Percentiles rank a stretch among this genome's conserved stretches.
phyloP scores from a whole-genome alignment of 2,113 vertebrate genomes.

The Microtus ochrogaster region DNA sequence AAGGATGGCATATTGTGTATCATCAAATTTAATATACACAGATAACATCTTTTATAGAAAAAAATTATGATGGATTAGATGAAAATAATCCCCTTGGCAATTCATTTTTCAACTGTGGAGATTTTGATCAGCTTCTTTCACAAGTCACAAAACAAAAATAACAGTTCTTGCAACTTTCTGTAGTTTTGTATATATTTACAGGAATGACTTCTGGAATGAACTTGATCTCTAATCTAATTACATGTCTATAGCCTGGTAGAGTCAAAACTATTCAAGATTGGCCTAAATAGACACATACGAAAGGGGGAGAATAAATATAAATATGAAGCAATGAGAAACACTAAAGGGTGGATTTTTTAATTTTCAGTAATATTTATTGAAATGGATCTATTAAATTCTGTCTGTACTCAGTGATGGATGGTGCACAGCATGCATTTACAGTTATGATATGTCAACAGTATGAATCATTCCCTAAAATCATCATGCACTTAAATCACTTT shows the following conservation, averaged over 20 bases:
- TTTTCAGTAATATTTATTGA: slow-evolving; percentile 14
- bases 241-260: neutral
- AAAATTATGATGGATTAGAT: neutral
- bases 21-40: slow-evolving; percentile 18
- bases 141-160: neutral
- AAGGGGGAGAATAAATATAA: neutral
- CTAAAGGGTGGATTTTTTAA: neutral
- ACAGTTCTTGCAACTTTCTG: neutral
- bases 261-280: neutral
- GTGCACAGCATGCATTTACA: neutral
- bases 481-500: slow-evolving; percentile 5
- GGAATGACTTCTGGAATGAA: neutral
- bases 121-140: neutral
- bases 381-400: slow-evolving; percentile 5
- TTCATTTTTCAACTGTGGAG: neutral
- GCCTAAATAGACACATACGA: neutral
- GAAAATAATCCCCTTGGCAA: neutral
- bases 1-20: neutral
- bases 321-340: neutral
- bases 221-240: slow-evolving; percentile 9
- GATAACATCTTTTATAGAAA: slow-evolving; percentile 4
- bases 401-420: neutral
- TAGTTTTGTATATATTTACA: neutral
- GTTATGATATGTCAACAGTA: neutral
- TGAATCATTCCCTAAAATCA: slow-evolving; percentile 6